Evolutionary conservation across 2,797 vertebrate species (phyloP), one percentile per base, ranked within the genome.

Genomic region (Betta splendens): DNA sequence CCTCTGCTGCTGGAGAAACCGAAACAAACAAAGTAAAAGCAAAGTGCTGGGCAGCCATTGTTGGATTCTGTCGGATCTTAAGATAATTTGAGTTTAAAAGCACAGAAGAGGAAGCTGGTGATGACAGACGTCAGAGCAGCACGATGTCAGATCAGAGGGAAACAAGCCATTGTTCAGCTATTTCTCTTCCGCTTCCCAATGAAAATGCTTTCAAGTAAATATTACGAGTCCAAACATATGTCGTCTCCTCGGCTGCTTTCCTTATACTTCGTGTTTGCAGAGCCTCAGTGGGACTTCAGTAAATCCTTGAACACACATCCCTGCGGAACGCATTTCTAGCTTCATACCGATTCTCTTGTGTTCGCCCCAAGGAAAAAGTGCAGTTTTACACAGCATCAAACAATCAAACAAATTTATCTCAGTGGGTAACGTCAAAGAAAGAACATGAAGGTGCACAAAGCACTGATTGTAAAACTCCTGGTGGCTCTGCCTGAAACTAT

Each of bases 131-230:
- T n/a, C 8, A 10, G 31, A 21, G 35, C 25, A 12, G 15, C 1
- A 25, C 29, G n/a, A 37, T 29, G 45, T 13, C 22, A 59, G 33
- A 42, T 22, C 5, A 15, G 47, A 63, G 47, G 39, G 3, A 33
- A 35, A 48, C 17, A 18, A 20, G 12, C 25, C 20, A n/a, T 3
- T 23, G 23, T 6, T 23, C 23, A 23, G 3, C 9, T 10, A 16
- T 49, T 37, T 16, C 9, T 15, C 13, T 20, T 31, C 9, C 15
- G 1, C 1, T 11, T 3, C 12, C 9, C 5, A 15, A 28, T 28
- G 4, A 4, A 33, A 20, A 16, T 2, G 8, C 9, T 16, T 12
- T 12, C 35, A 22, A 36, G 35, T 18, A 17, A 15, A 43, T 22
- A 33, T 5, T 42, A 28, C 25, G 2, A 25, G 21, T 28, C n/a